These are phyloP conservation scores for Venturia canescens DNA, from an alignment of 1,140 invertebrate genomes.

Conservation along the genomic window DNA sequence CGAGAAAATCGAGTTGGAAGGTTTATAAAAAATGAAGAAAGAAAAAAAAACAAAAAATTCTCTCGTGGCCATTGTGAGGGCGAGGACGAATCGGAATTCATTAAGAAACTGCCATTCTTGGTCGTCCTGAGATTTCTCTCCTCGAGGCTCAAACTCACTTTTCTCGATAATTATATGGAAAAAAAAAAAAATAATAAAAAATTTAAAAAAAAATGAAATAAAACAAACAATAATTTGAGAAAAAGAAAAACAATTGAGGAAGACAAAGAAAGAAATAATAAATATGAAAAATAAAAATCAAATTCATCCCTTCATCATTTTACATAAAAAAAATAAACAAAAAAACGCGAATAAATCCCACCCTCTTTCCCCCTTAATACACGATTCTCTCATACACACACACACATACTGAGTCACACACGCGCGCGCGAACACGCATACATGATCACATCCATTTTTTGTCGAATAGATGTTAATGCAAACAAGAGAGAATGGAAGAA, in stretches of 20 bases:
- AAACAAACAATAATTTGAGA: too few relatives aligned
- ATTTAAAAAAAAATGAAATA: too few relatives aligned
- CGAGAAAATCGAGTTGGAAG: slow-evolving; percentile 18
- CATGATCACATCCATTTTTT: slow-evolving; percentile 59
- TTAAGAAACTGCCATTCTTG: slow-evolving; percentile 2
- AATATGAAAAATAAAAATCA: background rate
- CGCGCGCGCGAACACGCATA: background rate
- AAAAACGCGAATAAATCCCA: slow-evolving; percentile 26
- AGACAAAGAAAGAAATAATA: background rate
- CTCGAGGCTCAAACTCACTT: slow-evolving; percentile 24
- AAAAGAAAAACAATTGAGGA: background rate
- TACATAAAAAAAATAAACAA: background rate
- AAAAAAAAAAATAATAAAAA: too few relatives aligned
- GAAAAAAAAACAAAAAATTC: background rate
- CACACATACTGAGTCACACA: too few relatives aligned
- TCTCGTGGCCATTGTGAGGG: slow-evolving; percentile 2
- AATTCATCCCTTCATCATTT: background rate
- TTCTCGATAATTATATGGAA: slow-evolving; percentile 14
- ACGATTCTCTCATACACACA: too few relatives aligned
- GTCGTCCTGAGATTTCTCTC: slow-evolving; percentile 9
- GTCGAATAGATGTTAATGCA: slow-evolving; percentile 67
- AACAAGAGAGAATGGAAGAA: slow-evolving; percentile 32
- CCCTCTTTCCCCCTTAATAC: slow-evolving; percentile 25
- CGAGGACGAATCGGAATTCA: background rate
- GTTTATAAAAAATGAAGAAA: background rate